phyloP scores from a whole-genome alignment of 2,888 invertebrate species.

The Axea sp. region DNA sequence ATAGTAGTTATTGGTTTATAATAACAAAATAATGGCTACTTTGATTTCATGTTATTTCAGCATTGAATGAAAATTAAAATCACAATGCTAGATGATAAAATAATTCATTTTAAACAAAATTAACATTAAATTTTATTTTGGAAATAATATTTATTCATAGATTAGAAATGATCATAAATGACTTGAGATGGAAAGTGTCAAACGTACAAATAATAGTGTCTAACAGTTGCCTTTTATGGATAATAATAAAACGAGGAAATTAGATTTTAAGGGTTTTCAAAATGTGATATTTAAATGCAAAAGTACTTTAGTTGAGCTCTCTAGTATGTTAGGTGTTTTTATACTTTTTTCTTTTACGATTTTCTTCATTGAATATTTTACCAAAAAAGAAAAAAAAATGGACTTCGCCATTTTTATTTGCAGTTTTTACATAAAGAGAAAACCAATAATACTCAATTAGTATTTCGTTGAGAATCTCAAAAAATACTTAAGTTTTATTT shows the following conservation, averaged over 20 bases:
- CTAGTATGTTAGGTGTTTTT: slow-evolving; percentile 2
- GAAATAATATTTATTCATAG: too few relatives aligned
- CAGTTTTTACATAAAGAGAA: too few relatives aligned
- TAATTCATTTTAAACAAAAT: too few relatives aligned
- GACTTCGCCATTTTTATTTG: too few relatives aligned
- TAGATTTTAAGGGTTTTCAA: slow-evolving; percentile 10
- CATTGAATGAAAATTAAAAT: too few relatives aligned
- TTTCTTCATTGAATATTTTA: background rate
- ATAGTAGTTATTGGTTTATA: too few relatives aligned
- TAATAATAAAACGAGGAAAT: slow-evolving; percentile 9
- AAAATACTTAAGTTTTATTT: slow-evolving; percentile 10
- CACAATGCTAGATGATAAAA: too few relatives aligned
- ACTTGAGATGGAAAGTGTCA: background rate
- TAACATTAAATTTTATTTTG: too few relatives aligned
- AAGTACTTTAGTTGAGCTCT: slow-evolving; percentile 27
- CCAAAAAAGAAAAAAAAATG: too few relatives aligned
- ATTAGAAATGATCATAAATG: background rate
- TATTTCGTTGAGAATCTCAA: slow-evolving; percentile 16
- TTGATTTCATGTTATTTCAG: too few relatives aligned
- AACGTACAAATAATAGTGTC: slow-evolving; percentile 24
- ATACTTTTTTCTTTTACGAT: background rate
- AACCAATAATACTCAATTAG: slow-evolving; percentile 20
- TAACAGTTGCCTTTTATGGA: slow-evolving; percentile 26
- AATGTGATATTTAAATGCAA: slow-evolving; percentile 17
- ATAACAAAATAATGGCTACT: too few relatives aligned